phyloP scores from a whole-genome alignment of 2,113 vertebrate species.

The Pteruthius melanotis region DNA sequence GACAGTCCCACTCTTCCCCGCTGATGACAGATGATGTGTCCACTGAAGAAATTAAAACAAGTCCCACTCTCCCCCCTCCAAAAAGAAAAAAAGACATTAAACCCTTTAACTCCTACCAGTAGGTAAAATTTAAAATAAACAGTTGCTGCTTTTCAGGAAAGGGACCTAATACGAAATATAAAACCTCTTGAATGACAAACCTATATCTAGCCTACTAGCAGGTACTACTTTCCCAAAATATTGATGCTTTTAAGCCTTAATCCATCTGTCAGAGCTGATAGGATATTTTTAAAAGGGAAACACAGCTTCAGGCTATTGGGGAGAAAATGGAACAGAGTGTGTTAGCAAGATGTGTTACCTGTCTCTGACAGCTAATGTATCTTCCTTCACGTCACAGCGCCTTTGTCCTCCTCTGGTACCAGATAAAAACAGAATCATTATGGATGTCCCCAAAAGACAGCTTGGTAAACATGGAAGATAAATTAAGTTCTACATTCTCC shows the following conservation, averaged over 20 bases:
- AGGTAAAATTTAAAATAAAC: conserved; percentile 40
- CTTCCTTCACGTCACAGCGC: background rate
- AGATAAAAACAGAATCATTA: conserved; percentile 61
- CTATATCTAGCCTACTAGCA: background rate
- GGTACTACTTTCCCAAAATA: conserved; percentile 51
- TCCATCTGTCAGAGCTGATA: conserved; percentile 58
- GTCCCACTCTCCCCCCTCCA: too few species aligned
- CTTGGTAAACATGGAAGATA: conserved; percentile 25
- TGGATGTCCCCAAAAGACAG: conserved; percentile 25
- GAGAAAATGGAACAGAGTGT: conserved; percentile 5
- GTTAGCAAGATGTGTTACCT: conserved; percentile 61
- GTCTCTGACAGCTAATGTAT: conserved; percentile 49
- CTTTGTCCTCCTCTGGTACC: conserved; percentile 47
- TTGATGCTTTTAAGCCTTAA: conserved; percentile 55
- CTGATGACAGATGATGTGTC: background rate
- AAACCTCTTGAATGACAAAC: conserved; percentile 50
- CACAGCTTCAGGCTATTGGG: conserved; percentile 1
- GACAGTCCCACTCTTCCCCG: background rate
- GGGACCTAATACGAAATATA: conserved; percentile 12
- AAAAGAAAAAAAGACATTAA: background rate
- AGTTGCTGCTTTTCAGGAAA: conserved; percentile 1
- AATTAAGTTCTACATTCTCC: conserved; percentile 35
- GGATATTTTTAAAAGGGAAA: conserved; percentile 57
- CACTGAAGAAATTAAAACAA: conserved; percentile 1
- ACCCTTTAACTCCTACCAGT: background rate